Percentiles rank a stretch among this genome's conserved stretches.
Evolutionary conservation across 1,140 invertebrate species (phyloP).

Genomic region (Drosophila pachea): DNA sequence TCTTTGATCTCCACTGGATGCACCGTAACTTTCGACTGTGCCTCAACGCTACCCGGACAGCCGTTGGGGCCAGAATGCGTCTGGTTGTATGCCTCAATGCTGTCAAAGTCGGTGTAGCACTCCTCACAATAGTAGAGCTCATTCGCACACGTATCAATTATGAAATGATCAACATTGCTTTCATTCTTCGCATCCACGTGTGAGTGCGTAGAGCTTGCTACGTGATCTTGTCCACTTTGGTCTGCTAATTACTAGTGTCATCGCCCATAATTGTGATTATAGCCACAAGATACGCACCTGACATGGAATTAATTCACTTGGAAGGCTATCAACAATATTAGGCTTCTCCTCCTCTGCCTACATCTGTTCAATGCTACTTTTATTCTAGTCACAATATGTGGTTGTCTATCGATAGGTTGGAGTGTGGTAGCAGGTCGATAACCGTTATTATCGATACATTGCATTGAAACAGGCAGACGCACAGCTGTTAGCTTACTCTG

Average conservation of each 20-base stretch:
- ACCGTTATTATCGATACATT: too few relatives aligned
- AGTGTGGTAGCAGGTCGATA: too few relatives aligned
- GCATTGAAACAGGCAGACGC: too few relatives aligned
- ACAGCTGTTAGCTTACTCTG: neutral
- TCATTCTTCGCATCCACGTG: constrained; percentile 47
- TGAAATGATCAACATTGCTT: constrained; percentile 16
- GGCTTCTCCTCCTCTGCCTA: neutral
- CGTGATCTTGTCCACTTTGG: neutral
- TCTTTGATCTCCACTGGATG: constrained; percentile 21
- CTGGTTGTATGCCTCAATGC: constrained; percentile 33
- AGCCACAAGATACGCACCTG: constrained; percentile 21
- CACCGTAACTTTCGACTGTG: constrained; percentile 5
- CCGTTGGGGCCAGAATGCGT: constrained; percentile 27
- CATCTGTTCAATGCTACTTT: constrained; percentile 20
- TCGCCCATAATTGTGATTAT: neutral
- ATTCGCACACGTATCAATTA: constrained; percentile 14
- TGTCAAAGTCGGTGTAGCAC: constrained; percentile 46
- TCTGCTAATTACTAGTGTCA: constrained; percentile 6
- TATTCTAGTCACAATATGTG: constrained; percentile 6
- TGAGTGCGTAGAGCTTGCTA: neutral
- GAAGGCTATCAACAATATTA: constrained; percentile 7
- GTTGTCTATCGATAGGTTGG: neutral
- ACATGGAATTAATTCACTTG: constrained; percentile 46
- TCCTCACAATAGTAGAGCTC: constrained; percentile 49
- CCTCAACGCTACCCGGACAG: constrained; percentile 8